Percentiles rank a stretch among this genome's conserved stretches.
Conservation (phyloP, 2,888 invertebrate species). For the Uropetala carovei region DNA sequence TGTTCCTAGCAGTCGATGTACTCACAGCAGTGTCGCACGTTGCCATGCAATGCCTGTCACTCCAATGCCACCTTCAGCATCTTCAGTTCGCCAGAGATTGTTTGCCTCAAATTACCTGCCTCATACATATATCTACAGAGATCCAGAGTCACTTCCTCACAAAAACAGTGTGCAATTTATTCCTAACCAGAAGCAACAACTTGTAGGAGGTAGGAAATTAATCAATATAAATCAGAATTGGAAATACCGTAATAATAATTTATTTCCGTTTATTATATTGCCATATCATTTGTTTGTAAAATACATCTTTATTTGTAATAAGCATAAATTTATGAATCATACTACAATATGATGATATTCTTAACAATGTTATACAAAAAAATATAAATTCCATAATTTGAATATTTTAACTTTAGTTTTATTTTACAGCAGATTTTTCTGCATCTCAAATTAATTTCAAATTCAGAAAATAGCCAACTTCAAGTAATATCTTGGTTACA, state of each 20-base stretch:
- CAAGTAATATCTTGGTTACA: too few species aligned
- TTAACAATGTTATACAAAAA: too few species aligned
- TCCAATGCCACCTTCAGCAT: neutral
- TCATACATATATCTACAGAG: neutral
- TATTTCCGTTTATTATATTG: too few species aligned
- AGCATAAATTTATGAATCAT: too few species aligned
- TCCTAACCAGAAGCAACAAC: slow-evolving; percentile 50
- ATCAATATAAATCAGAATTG: neutral
- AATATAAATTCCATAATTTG: too few species aligned
- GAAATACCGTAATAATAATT: too few species aligned
- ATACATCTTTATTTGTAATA: too few species aligned
- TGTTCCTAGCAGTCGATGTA: slow-evolving; percentile 22
- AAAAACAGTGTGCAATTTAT: slow-evolving; percentile 49
- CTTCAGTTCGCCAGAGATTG: neutral
- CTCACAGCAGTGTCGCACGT: neutral
- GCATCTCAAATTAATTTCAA: too few species aligned
- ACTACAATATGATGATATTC: too few species aligned
- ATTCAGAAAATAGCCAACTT: too few species aligned
- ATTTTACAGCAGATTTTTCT: too few species aligned
- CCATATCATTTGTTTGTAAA: too few species aligned
- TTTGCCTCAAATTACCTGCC: neutral
- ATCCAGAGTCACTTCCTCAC: neutral
- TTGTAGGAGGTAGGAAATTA: slow-evolving; percentile 18
- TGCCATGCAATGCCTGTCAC: neutral
- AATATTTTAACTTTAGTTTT: neutral